A percentile compares a stretch with the other conserved stretches of the same genome.
Evolutionary conservation across 2,888 invertebrate species (phyloP).

Genomic region (Chouioia cunea): DNA sequence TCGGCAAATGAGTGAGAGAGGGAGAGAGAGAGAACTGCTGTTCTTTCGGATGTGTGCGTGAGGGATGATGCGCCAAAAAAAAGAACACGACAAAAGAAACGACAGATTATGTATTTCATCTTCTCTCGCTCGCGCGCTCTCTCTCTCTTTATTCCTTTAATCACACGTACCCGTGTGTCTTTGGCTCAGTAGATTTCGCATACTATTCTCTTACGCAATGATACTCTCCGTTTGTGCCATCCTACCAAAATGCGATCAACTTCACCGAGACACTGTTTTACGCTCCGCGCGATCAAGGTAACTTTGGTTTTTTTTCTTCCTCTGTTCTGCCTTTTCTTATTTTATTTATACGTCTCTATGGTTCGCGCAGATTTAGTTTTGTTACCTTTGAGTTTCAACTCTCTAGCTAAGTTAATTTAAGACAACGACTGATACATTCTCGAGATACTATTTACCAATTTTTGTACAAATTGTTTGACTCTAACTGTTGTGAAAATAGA

Average conservation of each 20-base stretch:
- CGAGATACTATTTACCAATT: neutral
- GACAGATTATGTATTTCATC: no score
- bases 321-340: slow-evolving; percentile 42
- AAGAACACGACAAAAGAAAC: no score
- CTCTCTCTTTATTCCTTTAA: no score
- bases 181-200: neutral
- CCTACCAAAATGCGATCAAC: slow-evolving; percentile 51
- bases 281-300: slow-evolving; percentile 63
- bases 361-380: slow-evolving; percentile 9
- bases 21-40: slow-evolving; percentile 7
- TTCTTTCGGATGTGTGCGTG: neutral
- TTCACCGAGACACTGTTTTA: slow-evolving; percentile 61
- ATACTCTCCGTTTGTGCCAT: no score
- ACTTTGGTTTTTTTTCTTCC: slow-evolving; percentile 59
- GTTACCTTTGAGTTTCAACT: slow-evolving; percentile 36
- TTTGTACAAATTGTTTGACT: neutral
- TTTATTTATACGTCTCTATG: slow-evolving; percentile 42
- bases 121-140: no score
- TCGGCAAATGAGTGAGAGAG: slow-evolving; percentile 30
- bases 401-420: neutral
- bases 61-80: no score
- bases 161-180: no score
- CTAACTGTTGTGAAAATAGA: no score
- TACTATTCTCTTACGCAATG: slow-evolving; percentile 16
- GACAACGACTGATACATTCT: neutral